These are phyloP conservation scores for Machaerirhynchus nigripectus DNA, from an alignment of 2,113 vertebrate species.

Conservation along the genomic window DNA sequence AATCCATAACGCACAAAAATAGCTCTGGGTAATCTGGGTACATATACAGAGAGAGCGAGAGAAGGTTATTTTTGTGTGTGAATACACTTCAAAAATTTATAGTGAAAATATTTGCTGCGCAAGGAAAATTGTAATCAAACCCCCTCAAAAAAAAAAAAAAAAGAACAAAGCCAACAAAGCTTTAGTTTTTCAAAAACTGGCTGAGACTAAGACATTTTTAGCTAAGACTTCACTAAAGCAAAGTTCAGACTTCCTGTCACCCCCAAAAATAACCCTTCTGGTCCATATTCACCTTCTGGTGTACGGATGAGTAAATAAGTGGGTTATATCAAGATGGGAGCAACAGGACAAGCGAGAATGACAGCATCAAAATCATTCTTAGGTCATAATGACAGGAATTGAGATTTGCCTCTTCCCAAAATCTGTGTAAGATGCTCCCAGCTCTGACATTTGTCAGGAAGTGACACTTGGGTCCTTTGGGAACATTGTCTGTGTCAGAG, in stretches of 20 bases:
- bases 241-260: neutral
- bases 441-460: neutral
- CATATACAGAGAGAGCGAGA: neutral
- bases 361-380: neutral
- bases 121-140: neutral
- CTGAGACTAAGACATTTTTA: neutral
- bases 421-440: neutral
- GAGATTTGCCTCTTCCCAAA: neutral
- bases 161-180: neutral
- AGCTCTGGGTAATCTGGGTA: neutral
- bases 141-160: neutral
- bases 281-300: neutral
- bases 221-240: neutral
- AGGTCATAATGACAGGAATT: neutral
- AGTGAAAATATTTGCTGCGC: slow-evolving; percentile 1
- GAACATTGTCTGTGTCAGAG: neutral
- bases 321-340: neutral
- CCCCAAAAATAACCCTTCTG: neutral
- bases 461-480: neutral
- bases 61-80: neutral
- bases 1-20: neutral
- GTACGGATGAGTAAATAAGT: neutral
- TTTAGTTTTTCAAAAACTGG: neutral
- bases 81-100: neutral
- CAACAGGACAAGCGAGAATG: neutral